Base-by-base conservation (phyloP, 2,797 vertebrate species). In the Rousettus madagascariensis region DNA sequence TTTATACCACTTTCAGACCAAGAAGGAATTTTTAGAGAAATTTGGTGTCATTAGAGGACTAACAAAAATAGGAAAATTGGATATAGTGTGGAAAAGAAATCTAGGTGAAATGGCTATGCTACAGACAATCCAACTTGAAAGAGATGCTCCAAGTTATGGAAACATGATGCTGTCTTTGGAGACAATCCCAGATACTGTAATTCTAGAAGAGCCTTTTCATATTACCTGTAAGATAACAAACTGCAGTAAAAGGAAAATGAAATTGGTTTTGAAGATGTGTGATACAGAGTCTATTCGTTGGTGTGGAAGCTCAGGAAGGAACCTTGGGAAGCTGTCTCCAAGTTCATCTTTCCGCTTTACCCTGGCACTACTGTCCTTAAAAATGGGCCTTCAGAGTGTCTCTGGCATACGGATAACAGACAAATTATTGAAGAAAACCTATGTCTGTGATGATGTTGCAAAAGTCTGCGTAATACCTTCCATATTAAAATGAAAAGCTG, bases 81-180 rank as follows among this genome's bases (percentile, higher is more conserved):
- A 99, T 97, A 99, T 99, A 8, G 98, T 99, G 0, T 99, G 99
- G 99, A 99, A 99, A 98, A 99, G 99, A 75, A 99, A 99, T 80
- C 98, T 99, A 16, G 99, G 99, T 65, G 96, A 82, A 80, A 91
- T 59, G 33, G 38, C 89, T 72, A 80, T 77, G 13, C 20, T 95
- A 66, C 43, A 84, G 6, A 96, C 86, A 74, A 75, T 92, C 20
- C 71, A 84, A 28, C 86, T 95, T 71, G 38, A 88, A 94, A 90
- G 59, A 95, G 49, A 92, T 9, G 9, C 55, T 61, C 28, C 30
- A 49, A 5, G 4, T 77, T 91, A 59, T 66, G 36, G 41, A 77
- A 80, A 49, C 3, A 20, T 96, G 46, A 94, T 15, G 26, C 24
- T 96, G 3, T 92, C 77, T 84, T 57, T 94, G 36, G 71, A 91